Evolutionary conservation across 1,140 invertebrate species (phyloP).

Genomic region (Phthorimaea operculella): DNA sequence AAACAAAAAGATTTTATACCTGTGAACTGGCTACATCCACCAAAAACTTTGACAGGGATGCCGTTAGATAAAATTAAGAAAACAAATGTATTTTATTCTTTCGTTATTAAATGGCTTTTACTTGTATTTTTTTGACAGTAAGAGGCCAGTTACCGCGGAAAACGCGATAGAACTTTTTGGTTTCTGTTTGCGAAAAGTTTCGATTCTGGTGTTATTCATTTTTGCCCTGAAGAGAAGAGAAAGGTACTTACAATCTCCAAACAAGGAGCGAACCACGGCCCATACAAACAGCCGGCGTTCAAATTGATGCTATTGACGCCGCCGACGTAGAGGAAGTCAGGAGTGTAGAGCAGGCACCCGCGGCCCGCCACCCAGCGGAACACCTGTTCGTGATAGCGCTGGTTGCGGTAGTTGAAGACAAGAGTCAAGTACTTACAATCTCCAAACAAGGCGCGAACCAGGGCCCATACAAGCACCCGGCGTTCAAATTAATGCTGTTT

Average conservation of each 20-base stretch:
- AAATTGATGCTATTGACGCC: conserved; percentile 41
- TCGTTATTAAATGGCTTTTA: too few relatives aligned
- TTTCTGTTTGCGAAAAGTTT: too few relatives aligned
- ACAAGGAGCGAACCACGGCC: conserved; percentile 41
- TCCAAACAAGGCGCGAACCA: conserved; percentile 38
- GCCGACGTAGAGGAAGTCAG: conserved; percentile 40
- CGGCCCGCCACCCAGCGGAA: conserved; percentile 51
- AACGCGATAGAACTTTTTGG: too few relatives aligned
- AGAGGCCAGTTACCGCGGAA: too few relatives aligned
- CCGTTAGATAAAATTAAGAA: too few relatives aligned
- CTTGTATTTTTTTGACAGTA: too few relatives aligned
- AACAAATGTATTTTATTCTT: too few relatives aligned
- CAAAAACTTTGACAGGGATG: too few relatives aligned
- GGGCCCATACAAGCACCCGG: conserved; percentile 42
- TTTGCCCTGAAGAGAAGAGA: too few relatives aligned
- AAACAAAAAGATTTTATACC: too few relatives aligned
- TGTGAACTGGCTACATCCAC: too few relatives aligned
- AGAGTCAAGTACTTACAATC: neutral
- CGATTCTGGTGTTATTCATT: too few relatives aligned
- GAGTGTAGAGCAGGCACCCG: conserved; percentile 52
- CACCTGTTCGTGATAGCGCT: conserved; percentile 31
- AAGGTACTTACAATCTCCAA: conserved; percentile 3
- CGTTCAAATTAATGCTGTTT: conserved; percentile 40
- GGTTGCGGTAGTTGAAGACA: conserved; percentile 49
- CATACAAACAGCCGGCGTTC: conserved; percentile 40